Conservation (phyloP, 2,113 vertebrate species). For the Pithys albifrons region DNA sequence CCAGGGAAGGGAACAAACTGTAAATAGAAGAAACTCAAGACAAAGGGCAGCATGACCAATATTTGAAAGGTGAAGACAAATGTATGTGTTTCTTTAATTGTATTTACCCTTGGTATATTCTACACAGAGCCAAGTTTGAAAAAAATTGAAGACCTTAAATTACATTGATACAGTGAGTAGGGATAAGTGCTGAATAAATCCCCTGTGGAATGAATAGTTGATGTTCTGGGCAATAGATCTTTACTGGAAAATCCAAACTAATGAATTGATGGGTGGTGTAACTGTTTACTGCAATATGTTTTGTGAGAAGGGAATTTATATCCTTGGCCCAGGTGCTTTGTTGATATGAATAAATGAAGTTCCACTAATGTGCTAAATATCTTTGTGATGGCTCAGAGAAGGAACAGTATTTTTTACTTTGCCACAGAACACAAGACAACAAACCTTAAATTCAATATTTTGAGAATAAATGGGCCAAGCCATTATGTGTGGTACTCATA, state of each 20-base stretch:
- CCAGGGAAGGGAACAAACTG: neutral
- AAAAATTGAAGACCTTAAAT: neutral
- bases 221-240: neutral
- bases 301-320: neutral
- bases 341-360: neutral
- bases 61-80: neutral
- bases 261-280: neutral
- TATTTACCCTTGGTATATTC: neutral
- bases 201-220: neutral
- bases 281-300: neutral
- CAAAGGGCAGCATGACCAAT: neutral
- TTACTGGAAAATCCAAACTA: neutral
- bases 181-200: neutral
- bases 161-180: neutral
- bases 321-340: neutral
- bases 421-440: neutral
- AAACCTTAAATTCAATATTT: neutral
- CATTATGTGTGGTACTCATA: neutral
- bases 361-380: neutral
- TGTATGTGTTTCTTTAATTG: neutral
- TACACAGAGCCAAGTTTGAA: neutral
- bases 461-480: neutral
- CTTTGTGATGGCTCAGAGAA: neutral
- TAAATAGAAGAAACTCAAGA: neutral
- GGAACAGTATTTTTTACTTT: neutral